Percentiles rank a stretch among this genome's conserved stretches.
These are phyloP conservation scores for Myotis vivesi DNA, from an alignment of 2,797 vertebrate species.

Conservation along the genomic window DNA sequence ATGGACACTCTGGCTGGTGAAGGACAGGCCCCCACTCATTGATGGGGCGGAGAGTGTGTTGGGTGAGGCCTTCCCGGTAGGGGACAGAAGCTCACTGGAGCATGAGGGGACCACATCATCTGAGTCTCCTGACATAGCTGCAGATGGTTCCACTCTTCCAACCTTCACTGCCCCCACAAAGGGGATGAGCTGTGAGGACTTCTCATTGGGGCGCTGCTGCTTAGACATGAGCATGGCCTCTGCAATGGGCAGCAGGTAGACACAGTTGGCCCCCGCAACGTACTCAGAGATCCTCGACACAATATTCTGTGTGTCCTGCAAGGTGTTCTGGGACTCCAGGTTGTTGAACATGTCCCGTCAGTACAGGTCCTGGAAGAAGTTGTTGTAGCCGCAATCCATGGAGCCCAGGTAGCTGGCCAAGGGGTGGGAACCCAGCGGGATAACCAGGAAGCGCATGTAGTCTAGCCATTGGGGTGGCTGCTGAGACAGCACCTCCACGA, in stretches of 20 bases:
- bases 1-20: too few relatives aligned
- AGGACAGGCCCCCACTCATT: too few relatives aligned
- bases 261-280: constrained; percentile 94
- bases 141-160: too few relatives aligned
- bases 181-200: too few relatives aligned
- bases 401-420: constrained; percentile 96
- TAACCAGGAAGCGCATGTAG: constrained; percentile 96
- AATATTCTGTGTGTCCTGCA: constrained; percentile 74
- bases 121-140: too few relatives aligned
- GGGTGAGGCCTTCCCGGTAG: background rate
- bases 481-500: constrained; percentile 95
- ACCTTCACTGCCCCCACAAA: too few relatives aligned
- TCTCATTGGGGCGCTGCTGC: constrained; percentile 87
- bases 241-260: constrained; percentile 97
- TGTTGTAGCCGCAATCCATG: constrained; percentile 95
- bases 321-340: constrained; percentile 57
- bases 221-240: constrained; percentile 99
- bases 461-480: constrained; percentile 98
- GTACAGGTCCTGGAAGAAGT: constrained; percentile 95
- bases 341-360: constrained; percentile 97
- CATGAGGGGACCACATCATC: too few relatives aligned
- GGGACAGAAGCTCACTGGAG: too few relatives aligned
- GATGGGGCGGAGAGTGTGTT: too few relatives aligned
- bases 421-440: constrained; percentile 95
- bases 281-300: constrained; percentile 95